These are phyloP conservation scores for Drosophila gaucha DNA, from an alignment of 2,888 invertebrate genomes.

Conservation along the genomic window DNA sequence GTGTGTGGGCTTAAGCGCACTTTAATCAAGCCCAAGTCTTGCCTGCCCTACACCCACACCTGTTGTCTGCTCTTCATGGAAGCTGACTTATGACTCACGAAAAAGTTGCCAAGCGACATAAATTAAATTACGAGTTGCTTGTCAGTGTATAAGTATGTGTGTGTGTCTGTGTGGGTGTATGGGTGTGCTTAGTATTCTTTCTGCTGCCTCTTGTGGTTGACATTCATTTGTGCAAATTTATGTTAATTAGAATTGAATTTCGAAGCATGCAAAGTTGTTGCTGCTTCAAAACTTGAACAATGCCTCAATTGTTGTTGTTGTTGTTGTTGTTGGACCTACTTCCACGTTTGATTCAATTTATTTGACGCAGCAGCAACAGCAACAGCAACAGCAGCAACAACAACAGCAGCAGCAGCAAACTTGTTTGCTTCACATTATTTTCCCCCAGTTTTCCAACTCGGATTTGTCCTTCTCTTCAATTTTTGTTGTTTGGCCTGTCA, in stretches of 20 bases:
- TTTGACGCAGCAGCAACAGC: conserved; percentile 61
- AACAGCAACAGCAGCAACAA: not conserved
- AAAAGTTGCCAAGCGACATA: conserved; percentile 74
- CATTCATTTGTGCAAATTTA: conserved; percentile 80
- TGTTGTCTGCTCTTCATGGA: conserved; percentile 47
- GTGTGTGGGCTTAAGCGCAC: conserved; percentile 53
- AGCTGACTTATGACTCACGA: conserved; percentile 70
- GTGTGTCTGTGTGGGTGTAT: conserved; percentile 16
- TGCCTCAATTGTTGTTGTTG: conserved; percentile 9
- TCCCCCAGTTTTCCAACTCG: conserved; percentile 16
- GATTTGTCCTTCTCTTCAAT: conserved; percentile 18
- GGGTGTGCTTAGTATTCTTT: conserved; percentile 25
- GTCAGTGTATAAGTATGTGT: conserved; percentile 4
- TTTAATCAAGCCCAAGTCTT: conserved; percentile 39
- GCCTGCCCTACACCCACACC: conserved; percentile 37
- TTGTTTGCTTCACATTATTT: conserved; percentile 37
- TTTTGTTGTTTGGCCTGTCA: conserved; percentile 23
- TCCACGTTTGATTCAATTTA: conserved; percentile 75
- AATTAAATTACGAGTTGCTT: conserved; percentile 68
- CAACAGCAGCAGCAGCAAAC: conserved; percentile 22
- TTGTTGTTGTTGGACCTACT: conserved; percentile 37
- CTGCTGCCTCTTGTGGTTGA: conserved; percentile 69
- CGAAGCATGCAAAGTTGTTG: conserved; percentile 69
- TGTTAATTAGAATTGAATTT: conserved; percentile 81
- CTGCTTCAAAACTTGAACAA: conserved; percentile 31